Conservation (phyloP, 2,888 invertebrate genomes). For the Chrysodeixis includens region DNA sequence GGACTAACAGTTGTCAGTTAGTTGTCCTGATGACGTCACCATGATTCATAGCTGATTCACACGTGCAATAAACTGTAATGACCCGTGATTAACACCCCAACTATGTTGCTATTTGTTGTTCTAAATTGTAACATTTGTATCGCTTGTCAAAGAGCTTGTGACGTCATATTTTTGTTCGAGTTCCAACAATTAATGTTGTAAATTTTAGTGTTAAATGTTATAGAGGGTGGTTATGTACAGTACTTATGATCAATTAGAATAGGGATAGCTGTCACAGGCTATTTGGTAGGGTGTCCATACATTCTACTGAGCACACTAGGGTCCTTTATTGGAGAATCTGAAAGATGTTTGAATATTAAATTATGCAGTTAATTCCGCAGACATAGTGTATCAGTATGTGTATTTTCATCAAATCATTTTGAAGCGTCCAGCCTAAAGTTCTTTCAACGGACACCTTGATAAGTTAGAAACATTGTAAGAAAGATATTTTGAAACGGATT, state of each 20-base stretch:
- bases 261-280: conserved; percentile 13
- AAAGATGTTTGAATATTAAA: too few relatives aligned
- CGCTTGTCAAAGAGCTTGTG: conserved; percentile 49
- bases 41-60: conserved; percentile 21
- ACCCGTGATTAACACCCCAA: conserved; percentile 55
- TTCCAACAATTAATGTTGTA: conserved; percentile 47
- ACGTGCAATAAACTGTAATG: conserved; percentile 43
- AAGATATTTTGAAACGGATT: too few relatives aligned
- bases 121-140: conserved; percentile 43
- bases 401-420: too few relatives aligned
- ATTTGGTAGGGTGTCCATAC: conserved; percentile 30
- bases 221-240: conserved; percentile 14
- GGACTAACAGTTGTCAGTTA: neutral
- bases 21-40: neutral
- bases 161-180: conserved; percentile 30
- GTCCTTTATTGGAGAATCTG: too few relatives aligned
- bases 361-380: too few relatives aligned
- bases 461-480: too few relatives aligned
- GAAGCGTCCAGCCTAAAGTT: too few relatives aligned
- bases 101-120: conserved; percentile 35
- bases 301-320: too few relatives aligned
- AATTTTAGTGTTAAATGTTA: conserved; percentile 40
- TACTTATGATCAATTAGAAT: conserved; percentile 60
- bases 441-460: too few relatives aligned
- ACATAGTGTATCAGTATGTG: too few relatives aligned